Evolutionary conservation across 2,888 invertebrate genomes (phyloP).

Genomic region (Heliconius sara): DNA sequence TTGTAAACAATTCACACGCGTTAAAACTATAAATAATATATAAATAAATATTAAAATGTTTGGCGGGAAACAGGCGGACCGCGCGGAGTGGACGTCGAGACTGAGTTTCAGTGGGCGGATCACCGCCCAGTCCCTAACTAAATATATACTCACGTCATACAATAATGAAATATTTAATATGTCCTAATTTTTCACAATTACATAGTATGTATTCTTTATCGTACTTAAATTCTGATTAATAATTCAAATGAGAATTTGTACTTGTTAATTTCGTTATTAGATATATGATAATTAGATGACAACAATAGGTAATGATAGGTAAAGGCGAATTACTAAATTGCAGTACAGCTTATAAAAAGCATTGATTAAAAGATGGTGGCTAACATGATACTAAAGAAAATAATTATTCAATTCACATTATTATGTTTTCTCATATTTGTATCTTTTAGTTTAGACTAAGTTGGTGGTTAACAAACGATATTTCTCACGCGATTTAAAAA

Average conservation of each 20-base stretch:
- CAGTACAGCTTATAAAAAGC: background rate
- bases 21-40: slow-evolving; percentile 48
- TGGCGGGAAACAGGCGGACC: slow-evolving; percentile 79
- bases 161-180: slow-evolving; percentile 60
- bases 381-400: slow-evolving; percentile 10
- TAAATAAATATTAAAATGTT: slow-evolving; percentile 50
- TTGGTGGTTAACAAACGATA: background rate
- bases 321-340: background rate
- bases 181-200: slow-evolving; percentile 48
- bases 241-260: background rate
- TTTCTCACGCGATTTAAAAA: background rate
- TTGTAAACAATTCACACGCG: slow-evolving; percentile 54
- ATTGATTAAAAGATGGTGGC: slow-evolving; percentile 2
- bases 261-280: background rate
- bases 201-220: background rate
- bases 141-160: slow-evolving; percentile 67
- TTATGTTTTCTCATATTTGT: slow-evolving; percentile 1
- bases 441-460: background rate
- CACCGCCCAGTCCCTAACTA: slow-evolving; percentile 65
- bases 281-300: background rate
- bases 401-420: slow-evolving; percentile 9
- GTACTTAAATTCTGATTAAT: background rate
- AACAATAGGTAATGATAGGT: background rate
- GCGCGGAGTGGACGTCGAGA: slow-evolving; percentile 84
- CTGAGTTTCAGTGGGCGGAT: slow-evolving; percentile 80